These are phyloP conservation scores for Lycaon pictus DNA, from an alignment of 2,113 vertebrate genomes.

Conservation along the genomic window DNA sequence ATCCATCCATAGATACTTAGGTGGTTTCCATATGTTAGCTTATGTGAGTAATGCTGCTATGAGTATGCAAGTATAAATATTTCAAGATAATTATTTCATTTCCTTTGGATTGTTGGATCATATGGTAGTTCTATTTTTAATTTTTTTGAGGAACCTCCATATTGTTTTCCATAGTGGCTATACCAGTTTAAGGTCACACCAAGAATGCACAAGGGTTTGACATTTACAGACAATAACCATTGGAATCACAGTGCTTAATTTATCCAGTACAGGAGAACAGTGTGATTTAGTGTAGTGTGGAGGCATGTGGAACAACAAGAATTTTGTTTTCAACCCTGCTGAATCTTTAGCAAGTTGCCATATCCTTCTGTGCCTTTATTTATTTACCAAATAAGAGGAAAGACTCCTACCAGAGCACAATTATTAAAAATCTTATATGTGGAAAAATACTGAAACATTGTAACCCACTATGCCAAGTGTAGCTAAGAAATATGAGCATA, in stretches of 20 bases:
- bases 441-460: not conserved
- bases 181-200: not conserved
- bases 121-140: not conserved
- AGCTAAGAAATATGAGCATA: not conserved
- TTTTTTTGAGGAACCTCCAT: not conserved
- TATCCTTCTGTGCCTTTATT: not conserved
- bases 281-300: not conserved
- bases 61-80: not conserved
- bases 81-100: not conserved
- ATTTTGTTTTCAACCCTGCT: not conserved
- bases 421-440: not conserved
- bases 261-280: not conserved
- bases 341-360: not conserved
- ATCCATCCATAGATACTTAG: not conserved
- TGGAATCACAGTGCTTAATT: not conserved
- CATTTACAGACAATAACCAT: not conserved
- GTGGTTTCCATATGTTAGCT: not conserved
- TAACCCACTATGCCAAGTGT: not conserved
- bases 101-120: not conserved
- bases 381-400: not conserved
- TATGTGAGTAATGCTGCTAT: not conserved
- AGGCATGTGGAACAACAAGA: not conserved
- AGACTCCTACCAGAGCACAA: not conserved
- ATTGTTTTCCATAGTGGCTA: not conserved
- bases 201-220: not conserved